Percentiles rank a stretch among this genome's conserved stretches.
Evolutionary conservation across 1,140 invertebrate species (phyloP).

Genomic region (Trachymyrmex cornetzi): DNA sequence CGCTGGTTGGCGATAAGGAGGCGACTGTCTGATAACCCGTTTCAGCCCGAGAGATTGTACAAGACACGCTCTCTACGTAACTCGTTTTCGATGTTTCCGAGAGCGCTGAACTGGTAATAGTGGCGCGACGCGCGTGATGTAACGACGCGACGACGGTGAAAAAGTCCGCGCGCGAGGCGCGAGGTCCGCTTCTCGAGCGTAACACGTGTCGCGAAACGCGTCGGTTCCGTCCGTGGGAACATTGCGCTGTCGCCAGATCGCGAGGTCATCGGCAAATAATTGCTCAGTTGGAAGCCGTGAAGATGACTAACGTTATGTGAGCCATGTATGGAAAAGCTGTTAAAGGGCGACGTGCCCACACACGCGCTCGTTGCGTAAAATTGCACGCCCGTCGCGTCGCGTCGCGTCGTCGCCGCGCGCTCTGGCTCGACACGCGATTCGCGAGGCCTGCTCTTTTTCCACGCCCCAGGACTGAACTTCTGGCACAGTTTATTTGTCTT

Average conservation of each 20-base stretch:
- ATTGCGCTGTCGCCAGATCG: neutral
- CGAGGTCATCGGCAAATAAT: neutral
- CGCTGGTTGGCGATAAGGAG: conserved; percentile 66
- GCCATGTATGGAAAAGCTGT: neutral
- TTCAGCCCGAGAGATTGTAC: conserved; percentile 63
- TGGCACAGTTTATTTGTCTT: too few species aligned
- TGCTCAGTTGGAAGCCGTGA: neutral
- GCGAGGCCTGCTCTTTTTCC: too few species aligned
- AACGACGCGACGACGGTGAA: conserved; percentile 43
- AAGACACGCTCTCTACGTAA: conserved; percentile 35
- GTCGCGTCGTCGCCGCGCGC: too few species aligned
- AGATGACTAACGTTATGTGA: neutral
- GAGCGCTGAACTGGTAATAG: conserved; percentile 40
- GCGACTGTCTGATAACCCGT: conserved; percentile 73
- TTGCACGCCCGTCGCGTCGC: neutral
- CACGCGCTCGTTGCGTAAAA: neutral
- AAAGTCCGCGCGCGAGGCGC: neutral
- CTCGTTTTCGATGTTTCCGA: conserved; percentile 63
- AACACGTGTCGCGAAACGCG: neutral
- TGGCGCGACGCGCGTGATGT: conserved; percentile 42
- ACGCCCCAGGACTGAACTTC: too few species aligned
- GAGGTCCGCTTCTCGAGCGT: neutral
- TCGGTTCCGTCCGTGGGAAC: neutral
- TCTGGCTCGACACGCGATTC: neutral
- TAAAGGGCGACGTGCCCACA: neutral